phyloP scores from a whole-genome alignment of 2,113 vertebrate species.

The Galeopterus variegatus region DNA sequence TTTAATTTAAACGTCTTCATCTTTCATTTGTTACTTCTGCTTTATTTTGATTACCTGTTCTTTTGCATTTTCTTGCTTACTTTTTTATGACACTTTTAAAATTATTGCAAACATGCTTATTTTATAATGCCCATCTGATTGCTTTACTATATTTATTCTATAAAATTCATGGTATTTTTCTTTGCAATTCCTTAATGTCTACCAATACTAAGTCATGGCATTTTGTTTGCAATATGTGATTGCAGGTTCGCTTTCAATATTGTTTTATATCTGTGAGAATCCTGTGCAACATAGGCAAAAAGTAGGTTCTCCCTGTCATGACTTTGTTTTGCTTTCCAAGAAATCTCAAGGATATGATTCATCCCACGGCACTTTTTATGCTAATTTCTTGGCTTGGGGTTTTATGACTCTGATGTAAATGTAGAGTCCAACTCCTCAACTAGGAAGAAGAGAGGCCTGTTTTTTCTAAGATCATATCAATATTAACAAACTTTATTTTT shows the following conservation, averaged over 20 bases:
- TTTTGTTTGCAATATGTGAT: not conserved
- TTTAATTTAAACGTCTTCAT: slow-evolving; percentile 7
- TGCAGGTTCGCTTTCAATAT: not conserved
- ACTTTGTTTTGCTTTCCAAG: not conserved
- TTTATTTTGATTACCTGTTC: not conserved
- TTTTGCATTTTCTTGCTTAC: not conserved
- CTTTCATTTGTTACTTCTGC: not conserved
- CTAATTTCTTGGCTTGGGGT: not conserved
- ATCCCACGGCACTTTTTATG: not conserved
- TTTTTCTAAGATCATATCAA: not conserved
- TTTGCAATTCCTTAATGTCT: not conserved
- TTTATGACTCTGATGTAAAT: not conserved
- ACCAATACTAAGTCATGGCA: not conserved
- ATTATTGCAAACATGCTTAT: not conserved
- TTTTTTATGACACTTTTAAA: not conserved
- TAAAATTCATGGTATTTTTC: not conserved
- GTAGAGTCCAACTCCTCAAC: slow-evolving; percentile 4
- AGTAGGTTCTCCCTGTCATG: not conserved
- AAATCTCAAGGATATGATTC: not conserved
- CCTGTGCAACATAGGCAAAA: not conserved
- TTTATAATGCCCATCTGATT: not conserved
- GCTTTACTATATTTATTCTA: slow-evolving; percentile 1
- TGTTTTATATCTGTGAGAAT: not conserved
- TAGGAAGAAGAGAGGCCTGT: not conserved
- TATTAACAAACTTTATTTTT: slow-evolving; percentile 16